Base-by-base conservation (phyloP, 2,113 vertebrate species). In the Clinocottus analis region DNA sequence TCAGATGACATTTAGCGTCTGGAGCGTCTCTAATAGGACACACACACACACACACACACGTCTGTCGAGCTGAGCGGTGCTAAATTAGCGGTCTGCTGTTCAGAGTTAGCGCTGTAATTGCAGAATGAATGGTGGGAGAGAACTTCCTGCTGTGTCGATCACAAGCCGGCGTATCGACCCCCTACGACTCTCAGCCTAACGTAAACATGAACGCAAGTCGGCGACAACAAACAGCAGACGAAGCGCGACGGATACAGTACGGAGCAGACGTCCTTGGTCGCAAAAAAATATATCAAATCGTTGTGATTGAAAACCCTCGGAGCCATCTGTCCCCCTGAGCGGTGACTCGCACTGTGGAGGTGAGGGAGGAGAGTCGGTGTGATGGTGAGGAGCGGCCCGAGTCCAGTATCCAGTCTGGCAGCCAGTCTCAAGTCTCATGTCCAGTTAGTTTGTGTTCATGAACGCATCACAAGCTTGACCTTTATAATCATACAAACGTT, bases 31-130 rank as follows among this genome's bases (percentile, higher is more conserved):
- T 35, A 25, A 81, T 41, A 21, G 55, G 55, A 12, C 33, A 33
- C 33, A 33, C 33, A 33, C 33, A 33, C 33, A 33, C 33, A 33
- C 33, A 33, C 33, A 33, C 33, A 33, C 33, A 33, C 33, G 55
- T 77, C 65, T 41, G 27, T 81, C 80, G 73, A 65, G 63, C 80
- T 79, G 80, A 86, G 81, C 64, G 29, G 68, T 43, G 51, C 62
- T 78, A 69, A 87, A 87, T 84, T 75, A 82, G 60, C 79, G 71
- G 82, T 87, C 69, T 84, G 82, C 59, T 74, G 73, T 60, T 83
- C 69, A 77, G 69, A 71, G 79, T 84, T 86, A 85, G 69, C 4
- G 41, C 23, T 45, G 65, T 82, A 74, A 84, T 80, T 83, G 70
- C 78, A 47, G 35, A 75, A 53, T 1, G 33, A 63, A 63, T 35